Evolutionary conservation across 2,797 vertebrate genomes (phyloP), one percentile per base, ranked within the genome.

Genomic region (Picus viridis): DNA sequence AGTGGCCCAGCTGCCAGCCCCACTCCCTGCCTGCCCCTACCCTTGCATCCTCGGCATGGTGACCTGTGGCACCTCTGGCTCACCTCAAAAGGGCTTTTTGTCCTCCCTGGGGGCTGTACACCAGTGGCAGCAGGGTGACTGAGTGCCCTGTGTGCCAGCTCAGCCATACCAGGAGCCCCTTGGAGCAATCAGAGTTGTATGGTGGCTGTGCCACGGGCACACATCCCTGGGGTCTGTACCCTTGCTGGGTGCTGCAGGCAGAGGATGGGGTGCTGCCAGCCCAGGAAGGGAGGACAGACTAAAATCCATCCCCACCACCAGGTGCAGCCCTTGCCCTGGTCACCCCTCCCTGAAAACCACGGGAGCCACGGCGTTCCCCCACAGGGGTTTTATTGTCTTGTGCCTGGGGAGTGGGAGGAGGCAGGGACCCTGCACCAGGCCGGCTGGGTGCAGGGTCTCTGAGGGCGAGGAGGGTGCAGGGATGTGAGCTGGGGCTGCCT

Each of bases 1-100:
- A 30, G 77, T 5, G 7, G 83, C 72, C 82, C 95, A 67, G 84
- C 88, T 88, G 94, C 86, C 81, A 83, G 63, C 72, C 54, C 12
- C 1, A 39, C 49, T 43, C 62, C 77, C 45, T 45, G 58, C 6
- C 3, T 41, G 41, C 62, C 62, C 14, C 15, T 34, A 79, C 72
- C 8, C 4, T 26, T 3, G 6, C 61, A 63, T 27, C 53, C 47
- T 0, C 2, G 3, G 1, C 27, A 23, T 53, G 79, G 24, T 61
- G 74, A 18, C 54, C 2, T 0, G 7, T 2, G 16, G 18, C 77
- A 68, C 36, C 58, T 51, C 63, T 81, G 34, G 1, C 36, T 19
- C 4, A 0, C 0, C 27, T 22, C 9, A 1, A 22, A 58, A 56
- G 51, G 34, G 16, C 5, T 16, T 88, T 36, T 2, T 9, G 27